phyloP scores from a whole-genome alignment of 2,113 vertebrate genomes.

The Hemicordylus capensis region DNA sequence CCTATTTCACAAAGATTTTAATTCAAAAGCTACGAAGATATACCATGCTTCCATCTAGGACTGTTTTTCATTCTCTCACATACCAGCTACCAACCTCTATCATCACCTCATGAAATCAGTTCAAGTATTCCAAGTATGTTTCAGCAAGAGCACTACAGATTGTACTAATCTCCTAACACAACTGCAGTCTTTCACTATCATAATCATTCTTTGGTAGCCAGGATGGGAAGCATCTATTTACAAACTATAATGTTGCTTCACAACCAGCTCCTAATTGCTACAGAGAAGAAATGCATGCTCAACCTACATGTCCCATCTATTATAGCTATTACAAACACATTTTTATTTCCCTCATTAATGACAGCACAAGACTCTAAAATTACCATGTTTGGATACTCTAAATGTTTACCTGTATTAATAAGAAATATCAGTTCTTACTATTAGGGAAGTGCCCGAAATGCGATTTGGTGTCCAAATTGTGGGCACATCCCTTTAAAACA shows the following conservation, averaged over 20 bases:
- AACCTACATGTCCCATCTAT: accelerated
- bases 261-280: background rate
- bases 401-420: background rate
- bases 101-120: background rate
- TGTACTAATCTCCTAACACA: background rate
- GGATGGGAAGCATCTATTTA: background rate
- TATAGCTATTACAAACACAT: background rate
- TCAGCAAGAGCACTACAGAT: background rate
- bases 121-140: constrained; percentile 22
- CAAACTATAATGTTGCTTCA: background rate
- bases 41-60: background rate
- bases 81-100: constrained; percentile 5
- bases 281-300: background rate
- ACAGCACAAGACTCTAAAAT: background rate
- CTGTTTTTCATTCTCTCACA: background rate
- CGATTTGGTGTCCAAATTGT: too few species aligned
- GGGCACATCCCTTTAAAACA: too few species aligned
- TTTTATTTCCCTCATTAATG: background rate
- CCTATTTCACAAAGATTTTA: background rate
- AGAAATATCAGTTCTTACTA: background rate
- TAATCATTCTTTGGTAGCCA: too few species aligned
- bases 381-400: background rate
- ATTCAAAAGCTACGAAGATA: background rate
- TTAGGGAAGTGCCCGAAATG: too few species aligned
- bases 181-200: background rate